A percentile compares a stretch with the other conserved stretches of the same genome.
Conservation (phyloP, 2,113 vertebrate species). For the Bettongia penicillata region DNA sequence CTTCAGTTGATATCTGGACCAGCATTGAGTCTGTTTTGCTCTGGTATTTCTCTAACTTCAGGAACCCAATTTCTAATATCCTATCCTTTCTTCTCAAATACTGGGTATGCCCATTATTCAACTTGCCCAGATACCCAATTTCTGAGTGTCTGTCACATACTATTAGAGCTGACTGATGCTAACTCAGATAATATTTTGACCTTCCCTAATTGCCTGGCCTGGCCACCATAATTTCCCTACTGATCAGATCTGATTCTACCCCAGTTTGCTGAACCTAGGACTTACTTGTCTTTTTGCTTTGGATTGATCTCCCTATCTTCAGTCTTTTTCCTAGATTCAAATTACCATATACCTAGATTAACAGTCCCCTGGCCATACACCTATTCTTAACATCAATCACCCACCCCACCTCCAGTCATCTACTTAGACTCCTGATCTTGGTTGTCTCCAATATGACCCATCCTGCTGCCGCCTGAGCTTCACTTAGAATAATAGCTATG, state of each 20-base stretch:
- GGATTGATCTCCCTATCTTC: background rate
- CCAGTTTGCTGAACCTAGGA: background rate
- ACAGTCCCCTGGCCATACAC: background rate
- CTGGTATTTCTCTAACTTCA: background rate
- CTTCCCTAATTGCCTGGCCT: background rate
- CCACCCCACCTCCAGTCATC: background rate
- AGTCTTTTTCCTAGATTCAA: background rate
- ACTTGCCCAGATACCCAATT: background rate
- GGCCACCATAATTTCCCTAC: background rate
- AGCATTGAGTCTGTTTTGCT: background rate
- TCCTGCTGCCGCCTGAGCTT: background rate
- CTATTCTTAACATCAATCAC: background rate
- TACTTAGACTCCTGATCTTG: background rate
- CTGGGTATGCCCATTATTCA: background rate
- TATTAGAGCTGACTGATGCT: background rate
- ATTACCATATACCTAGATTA: background rate
- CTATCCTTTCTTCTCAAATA: background rate
- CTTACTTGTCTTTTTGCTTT: background rate
- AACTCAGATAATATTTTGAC: background rate
- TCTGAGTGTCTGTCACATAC: background rate
- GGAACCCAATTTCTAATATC: background rate
- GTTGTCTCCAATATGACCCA: background rate
- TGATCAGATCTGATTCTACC: background rate
- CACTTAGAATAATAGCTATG: slow-evolving; percentile 22
- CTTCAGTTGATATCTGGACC: background rate